Base-by-base conservation (phyloP, 1,140 invertebrate species). In the Saxidomus purpurata region DNA sequence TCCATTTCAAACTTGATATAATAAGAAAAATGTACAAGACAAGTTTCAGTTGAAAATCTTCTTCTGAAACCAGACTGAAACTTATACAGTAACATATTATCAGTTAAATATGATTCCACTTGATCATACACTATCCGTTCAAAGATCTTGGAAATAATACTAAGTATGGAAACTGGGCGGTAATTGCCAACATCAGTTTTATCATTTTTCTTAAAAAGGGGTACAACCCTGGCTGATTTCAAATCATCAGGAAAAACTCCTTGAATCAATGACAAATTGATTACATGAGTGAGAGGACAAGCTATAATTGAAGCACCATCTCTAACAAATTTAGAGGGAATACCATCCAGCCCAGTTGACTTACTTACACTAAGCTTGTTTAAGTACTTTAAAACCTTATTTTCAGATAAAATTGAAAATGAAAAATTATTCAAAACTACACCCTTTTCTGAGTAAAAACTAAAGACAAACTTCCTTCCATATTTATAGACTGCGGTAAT, bases 181-280 rank as follows among this genome's bases (percentile, higher is more conserved):
- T 87, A 61, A 59, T 87, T 87, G 34, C 85, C 85, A 79, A 79
- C 85, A 38, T 61, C 47, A 40, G 71, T 77, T 67, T 77, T 79
- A 63, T 47, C 74, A 79, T 77, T 79, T 59, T 79, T 87, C 25
- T 77, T 77, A 40, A 43, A 87, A 17, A 79, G 25, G 13, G 85
- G 85, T 1, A 84, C 31, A 79, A 79, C 74, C 19, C 74, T 31
- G 9, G 74, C 55, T 28, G 49, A 61, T 59, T 87, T 87, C 8
- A 87, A 31, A 28, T 77, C 85, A 79, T 77, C 74, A 31, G 71
- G 85, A n/a, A 87, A 34, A 40, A 49, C 25, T 47, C 74, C 47
- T 47, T 77, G 36, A 34, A 87, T 79, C 13, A 87, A 19, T 9
- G 74, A 61, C 55, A 87, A 55, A 77, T 79, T 79, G 63, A 87